Conservation (phyloP, 2,113 vertebrate genomes). For the pig (Sus scrofa) region DNA sequence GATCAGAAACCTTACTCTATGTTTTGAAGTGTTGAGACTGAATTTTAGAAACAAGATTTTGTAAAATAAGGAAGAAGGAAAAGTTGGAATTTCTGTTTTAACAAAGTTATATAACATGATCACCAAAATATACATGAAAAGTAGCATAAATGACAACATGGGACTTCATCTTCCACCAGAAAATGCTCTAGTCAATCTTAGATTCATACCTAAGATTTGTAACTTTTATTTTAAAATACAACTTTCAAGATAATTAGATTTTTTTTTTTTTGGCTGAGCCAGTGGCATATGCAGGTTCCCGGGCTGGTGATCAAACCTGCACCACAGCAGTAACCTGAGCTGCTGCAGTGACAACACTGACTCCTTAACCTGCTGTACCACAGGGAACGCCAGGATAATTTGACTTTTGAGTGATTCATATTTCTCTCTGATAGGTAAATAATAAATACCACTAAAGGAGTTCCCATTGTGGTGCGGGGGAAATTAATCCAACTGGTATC, state of each 20-base stretch:
- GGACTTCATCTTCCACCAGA: neutral
- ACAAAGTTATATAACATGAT: neutral
- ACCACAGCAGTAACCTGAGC: too few species aligned
- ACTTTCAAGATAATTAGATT: slow-evolving; percentile 40
- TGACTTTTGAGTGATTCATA: neutral
- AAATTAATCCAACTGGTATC: too few species aligned
- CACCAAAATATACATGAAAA: neutral
- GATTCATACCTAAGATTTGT: neutral
- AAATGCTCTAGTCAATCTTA: neutral
- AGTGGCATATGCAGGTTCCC: too few species aligned
- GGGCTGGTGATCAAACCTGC: too few species aligned
- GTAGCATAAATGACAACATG: neutral
- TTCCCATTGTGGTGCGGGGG: too few species aligned
- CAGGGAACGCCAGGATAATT: neutral
- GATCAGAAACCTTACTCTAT: neutral
- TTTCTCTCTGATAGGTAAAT: neutral
- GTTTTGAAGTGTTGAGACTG: neutral
- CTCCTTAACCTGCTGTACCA: too few species aligned
- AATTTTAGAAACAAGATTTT: slow-evolving; percentile 29
- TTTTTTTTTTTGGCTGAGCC: neutral
- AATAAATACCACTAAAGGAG: neutral
- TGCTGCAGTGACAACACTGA: too few species aligned
- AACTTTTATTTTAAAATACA: slow-evolving; percentile 46
- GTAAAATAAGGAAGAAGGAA: neutral
- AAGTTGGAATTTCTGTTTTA: neutral